Percentiles rank a stretch among this genome's conserved stretches.
Conservation (phyloP, 1,140 invertebrate genomes). For the Drosophila triauraria region DNA sequence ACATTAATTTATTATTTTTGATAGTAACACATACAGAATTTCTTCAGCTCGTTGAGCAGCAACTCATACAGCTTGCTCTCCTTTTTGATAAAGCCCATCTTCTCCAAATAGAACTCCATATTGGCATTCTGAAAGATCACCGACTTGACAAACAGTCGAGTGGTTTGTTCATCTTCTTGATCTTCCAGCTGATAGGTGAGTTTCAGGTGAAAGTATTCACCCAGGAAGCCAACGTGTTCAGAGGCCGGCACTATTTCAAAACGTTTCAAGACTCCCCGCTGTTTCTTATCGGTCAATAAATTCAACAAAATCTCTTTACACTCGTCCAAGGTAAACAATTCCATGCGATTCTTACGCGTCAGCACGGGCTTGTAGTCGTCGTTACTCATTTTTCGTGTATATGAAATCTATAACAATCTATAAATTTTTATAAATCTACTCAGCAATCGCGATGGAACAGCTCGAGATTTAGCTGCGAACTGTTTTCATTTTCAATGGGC, state of each 20-base stretch:
- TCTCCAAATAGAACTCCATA: slow-evolving; percentile 59
- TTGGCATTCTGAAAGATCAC: slow-evolving; percentile 64
- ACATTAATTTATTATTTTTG: not conserved
- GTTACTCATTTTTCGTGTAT: slow-evolving; percentile 36
- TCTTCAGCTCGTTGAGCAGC: slow-evolving; percentile 66
- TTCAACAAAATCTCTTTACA: slow-evolving; percentile 62
- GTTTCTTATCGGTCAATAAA: slow-evolving; percentile 51
- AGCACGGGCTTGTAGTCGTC: slow-evolving; percentile 47
- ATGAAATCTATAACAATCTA: not conserved
- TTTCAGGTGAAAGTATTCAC: slow-evolving; percentile 73
- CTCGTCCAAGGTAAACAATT: slow-evolving; percentile 60
- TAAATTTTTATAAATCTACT: not conserved
- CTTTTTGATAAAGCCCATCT: slow-evolving; percentile 57
- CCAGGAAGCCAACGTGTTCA: slow-evolving; percentile 65
- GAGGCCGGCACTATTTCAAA: slow-evolving; percentile 69
- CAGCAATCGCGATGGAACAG: slow-evolving; percentile 1
- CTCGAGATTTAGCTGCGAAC: slow-evolving; percentile 7
- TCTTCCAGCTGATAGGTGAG: slow-evolving; percentile 53
- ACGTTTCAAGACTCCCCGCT: slow-evolving; percentile 30
- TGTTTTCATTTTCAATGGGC: slow-evolving; percentile 26
- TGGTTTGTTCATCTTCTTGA: slow-evolving; percentile 19
- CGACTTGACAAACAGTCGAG: slow-evolving; percentile 73
- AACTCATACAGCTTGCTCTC: slow-evolving; percentile 59
- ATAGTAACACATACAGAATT: slow-evolving; percentile 58
- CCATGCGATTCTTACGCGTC: slow-evolving; percentile 49